A percentile compares a stretch with the other conserved stretches of the same genome.
phyloP scores from a whole-genome alignment of 2,888 invertebrate species.

The Cotesia congregata region DNA sequence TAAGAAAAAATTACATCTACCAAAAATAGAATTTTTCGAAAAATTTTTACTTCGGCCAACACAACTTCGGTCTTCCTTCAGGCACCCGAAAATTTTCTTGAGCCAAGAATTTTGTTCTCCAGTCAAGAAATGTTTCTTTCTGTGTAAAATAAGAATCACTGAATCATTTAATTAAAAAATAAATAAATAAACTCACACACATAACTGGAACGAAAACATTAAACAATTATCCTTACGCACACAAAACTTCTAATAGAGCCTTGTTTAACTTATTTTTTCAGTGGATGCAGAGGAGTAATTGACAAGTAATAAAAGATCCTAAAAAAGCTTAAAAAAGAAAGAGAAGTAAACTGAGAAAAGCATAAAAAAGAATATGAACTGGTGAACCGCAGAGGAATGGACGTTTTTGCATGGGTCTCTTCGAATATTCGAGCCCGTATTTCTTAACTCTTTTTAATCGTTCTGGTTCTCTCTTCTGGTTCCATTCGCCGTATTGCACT shows the following conservation, averaged over 20 bases:
- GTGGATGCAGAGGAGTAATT: constrained; percentile 25
- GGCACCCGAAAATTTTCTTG: too few species aligned
- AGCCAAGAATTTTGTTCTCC: too few species aligned
- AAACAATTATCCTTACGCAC: neutral
- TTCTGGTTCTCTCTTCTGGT: constrained; percentile 14
- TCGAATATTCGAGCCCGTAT: neutral
- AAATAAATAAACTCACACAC: too few species aligned
- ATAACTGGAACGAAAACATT: neutral
- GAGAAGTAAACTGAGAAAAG: neutral
- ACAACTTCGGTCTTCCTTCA: too few species aligned
- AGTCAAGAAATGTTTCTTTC: too few species aligned
- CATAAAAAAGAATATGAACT: constrained; percentile 27
- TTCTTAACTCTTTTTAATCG: constrained; percentile 5
- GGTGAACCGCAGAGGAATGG: constrained; percentile 25
- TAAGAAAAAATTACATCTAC: too few species aligned
- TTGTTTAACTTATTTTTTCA: constrained; percentile 10
- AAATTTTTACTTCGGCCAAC: too few species aligned
- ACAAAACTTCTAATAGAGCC: constrained; percentile 3
- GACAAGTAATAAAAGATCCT: constrained; percentile 26
- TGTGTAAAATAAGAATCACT: too few species aligned
- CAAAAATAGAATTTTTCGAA: too few species aligned
- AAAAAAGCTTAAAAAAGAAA: constrained; percentile 15
- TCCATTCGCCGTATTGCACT: constrained; percentile 5
- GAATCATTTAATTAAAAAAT: too few species aligned
- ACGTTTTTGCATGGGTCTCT: constrained; percentile 33